Base-by-base conservation (phyloP, 1,140 invertebrate species). In the Rhagoletis pomonella region DNA sequence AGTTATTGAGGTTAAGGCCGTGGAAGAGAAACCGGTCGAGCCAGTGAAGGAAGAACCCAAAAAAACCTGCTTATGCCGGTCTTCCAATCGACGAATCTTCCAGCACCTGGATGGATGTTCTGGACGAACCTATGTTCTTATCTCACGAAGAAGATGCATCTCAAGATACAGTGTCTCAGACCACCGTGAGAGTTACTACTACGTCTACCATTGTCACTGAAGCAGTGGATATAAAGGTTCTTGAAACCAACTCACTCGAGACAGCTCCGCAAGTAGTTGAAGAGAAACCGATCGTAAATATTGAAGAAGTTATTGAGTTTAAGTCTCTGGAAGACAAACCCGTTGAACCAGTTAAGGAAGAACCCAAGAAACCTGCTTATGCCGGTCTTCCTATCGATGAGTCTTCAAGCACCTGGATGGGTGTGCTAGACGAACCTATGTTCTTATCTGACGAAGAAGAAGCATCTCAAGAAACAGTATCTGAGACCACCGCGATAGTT, bases 391-490 rank as follows among this genome's bases (percentile, higher is more conserved):
- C 94, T 42, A 93, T 94, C 55, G 93, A 95, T 87, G 91, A 94
- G 87, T 91, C 93, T 2, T 86, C 93, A n/a, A 93, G 93, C 88
- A 89, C 93, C 29, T 95, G 94, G 93, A 93, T 95, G 91, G 91
- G 93, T 90, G 92, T 94, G 73, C 88, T 95, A 58, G 94, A 95
- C 89, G 93, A 94, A 89, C 93, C 94, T 87, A 94, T 95, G 87
- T 90, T 90, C 19, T 93, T 94, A 86, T 92, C 93, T 17, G 93
- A 94, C 86, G 93, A 94, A 29, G 92, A 93, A 89, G 89, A 89
- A 17, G 2, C n/a, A 7, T 17, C 60, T 62, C 9, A 62, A 14
- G 60, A 62, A n/a, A 62, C 4, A 4, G n/a, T n/a, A 2, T 7
- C 60, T 4, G 4, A 17, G 0, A 62, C 60, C 12, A 62, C 60